Conservation (phyloP, 2,113 vertebrate species). For the Aplodontia rufa region DNA sequence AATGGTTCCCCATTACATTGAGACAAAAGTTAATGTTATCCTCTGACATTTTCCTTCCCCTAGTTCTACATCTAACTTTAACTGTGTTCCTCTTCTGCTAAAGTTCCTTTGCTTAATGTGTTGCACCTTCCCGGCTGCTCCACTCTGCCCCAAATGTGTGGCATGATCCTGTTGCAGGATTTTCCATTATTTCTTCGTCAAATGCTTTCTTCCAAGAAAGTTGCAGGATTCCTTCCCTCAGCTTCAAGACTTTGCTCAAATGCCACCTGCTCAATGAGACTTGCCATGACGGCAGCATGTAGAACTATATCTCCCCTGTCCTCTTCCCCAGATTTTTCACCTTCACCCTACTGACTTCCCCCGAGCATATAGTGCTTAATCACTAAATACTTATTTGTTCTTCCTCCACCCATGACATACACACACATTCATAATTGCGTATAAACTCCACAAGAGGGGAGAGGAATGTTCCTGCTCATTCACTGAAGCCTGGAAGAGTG, state of each 20-base stretch:
- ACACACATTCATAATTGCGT: neutral
- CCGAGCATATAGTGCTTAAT: neutral
- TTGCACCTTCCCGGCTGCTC: neutral
- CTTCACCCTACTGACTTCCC: neutral
- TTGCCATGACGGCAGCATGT: neutral
- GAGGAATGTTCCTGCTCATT: neutral
- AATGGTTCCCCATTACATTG: neutral
- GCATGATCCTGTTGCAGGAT: neutral
- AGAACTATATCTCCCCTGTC: neutral
- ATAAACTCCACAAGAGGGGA: neutral
- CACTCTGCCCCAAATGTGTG: neutral
- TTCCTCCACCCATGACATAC: no score
- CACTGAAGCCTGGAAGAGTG: neutral
- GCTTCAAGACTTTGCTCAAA: neutral
- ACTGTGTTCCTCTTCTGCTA: neutral
- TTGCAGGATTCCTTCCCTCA: neutral
- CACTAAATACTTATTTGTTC: neutral
- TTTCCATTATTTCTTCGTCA: neutral
- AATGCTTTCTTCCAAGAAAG: neutral
- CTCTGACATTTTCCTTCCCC: neutral
- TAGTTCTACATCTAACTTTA: neutral
- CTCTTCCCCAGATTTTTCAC: neutral
- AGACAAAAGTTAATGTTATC: neutral
- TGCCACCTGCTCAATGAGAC: neutral
- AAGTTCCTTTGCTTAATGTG: neutral